Evolutionary conservation across 2,797 vertebrate genomes (phyloP), one percentile per base, ranked within the genome.

Genomic region (Naso thynnoides): DNA sequence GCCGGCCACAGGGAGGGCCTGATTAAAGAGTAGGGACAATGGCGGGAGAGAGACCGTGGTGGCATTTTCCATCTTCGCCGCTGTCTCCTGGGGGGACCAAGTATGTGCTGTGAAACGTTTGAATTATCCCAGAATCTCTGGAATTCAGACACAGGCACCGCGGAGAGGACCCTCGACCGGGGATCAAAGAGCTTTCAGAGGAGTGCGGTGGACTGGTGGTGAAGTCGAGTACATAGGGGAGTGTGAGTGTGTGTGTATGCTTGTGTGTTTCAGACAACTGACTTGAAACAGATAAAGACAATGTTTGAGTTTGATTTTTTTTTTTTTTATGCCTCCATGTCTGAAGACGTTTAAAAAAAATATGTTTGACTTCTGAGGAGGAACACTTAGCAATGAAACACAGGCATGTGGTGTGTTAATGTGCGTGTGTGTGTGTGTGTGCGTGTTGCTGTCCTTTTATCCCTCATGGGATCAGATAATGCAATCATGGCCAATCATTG

Each of bases 21-120:
- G 94, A 95, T 95, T 95, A 95, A 94, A 95, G 94, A 93, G 82
- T 90, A 86, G 86, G 91, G 93, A 95, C 94, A 94, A 95, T 94
- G 83, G 92, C 90, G 88, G 85, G 86, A 93, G 89, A 89, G 91
- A 86, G 87, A 90, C 86, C 83, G 83, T 90, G 92, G 91, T 93
- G 92, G 92, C 92, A 91, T 95, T 94, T 93, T 91, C 91, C 92
- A 90, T 92, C 91, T 71, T 83, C 66, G 82, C 88, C 85, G 71
- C 88, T 85, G 90, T 93, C 92, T 92, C 91, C 89, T 88, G 91
- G 86, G 88, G 81, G 86, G 87, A 90, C 81, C 84, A 90, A 93
- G 86, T 92, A 94, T 93, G 92, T 86, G 85, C 84, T 88, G 85
- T 93, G 92, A 94, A 94, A 93, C 84, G 85, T 94, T 93, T 93